A percentile compares a stretch with the other conserved stretches of the same genome.
phyloP scores from a whole-genome alignment of 2,888 invertebrate genomes.

The Drosophila antonietae region DNA sequence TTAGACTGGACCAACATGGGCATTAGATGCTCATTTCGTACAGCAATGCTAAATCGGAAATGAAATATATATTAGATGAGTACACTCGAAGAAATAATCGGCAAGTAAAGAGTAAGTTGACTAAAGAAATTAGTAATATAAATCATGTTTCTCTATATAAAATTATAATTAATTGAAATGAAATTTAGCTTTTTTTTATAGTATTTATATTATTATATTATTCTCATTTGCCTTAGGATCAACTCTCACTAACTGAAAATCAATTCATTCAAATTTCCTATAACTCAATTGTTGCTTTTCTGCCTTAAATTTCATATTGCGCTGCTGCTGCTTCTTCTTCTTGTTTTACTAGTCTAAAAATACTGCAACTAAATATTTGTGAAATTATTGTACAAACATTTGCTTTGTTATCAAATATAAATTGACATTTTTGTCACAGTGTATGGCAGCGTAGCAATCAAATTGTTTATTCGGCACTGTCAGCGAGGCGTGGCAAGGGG shows the following conservation, averaged over 20 bases:
- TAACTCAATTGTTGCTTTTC: not conserved
- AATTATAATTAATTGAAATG: not conserved
- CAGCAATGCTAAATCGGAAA: conserved; percentile 11
- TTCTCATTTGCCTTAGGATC: too few relatives aligned
- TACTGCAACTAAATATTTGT: not conserved
- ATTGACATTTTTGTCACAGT: conserved; percentile 5
- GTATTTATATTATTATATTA: not conserved
- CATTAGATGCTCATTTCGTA: conserved; percentile 1
- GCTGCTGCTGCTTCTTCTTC: too few relatives aligned
- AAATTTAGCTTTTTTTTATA: not conserved
- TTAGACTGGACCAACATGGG: conserved; percentile 12
- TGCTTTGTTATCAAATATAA: conserved; percentile 5
- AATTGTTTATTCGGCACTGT: conserved; percentile 37
- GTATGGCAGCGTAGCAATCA: conserved; percentile 23
- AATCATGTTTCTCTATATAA: not conserved
- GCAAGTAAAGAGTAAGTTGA: not conserved
- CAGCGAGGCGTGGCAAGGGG: conserved; percentile 57
- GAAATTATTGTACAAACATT: conserved; percentile 1
- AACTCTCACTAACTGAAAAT: too few relatives aligned
- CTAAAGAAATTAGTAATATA: too few relatives aligned
- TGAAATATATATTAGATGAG: not conserved
- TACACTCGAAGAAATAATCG: not conserved
- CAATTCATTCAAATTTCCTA: not conserved
- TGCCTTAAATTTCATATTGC: not conserved
- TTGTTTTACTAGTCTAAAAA: not conserved